A percentile compares a stretch with the other conserved stretches of the same genome.
Conservation (phyloP, 1,140 invertebrate species). For the Trachelipus rathkii region DNA sequence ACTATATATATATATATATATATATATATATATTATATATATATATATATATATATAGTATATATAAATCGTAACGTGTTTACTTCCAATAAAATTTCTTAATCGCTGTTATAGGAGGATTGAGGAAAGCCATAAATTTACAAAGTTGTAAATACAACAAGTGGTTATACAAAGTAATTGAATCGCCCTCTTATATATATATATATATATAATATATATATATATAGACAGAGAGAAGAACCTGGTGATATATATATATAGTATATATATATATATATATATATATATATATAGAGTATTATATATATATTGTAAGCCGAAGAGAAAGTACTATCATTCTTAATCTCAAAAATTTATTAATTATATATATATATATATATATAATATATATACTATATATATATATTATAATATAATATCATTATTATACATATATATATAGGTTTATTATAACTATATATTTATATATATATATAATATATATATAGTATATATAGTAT, state of each 20-base stretch:
- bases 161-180: too few relatives aligned
- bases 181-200: too few relatives aligned
- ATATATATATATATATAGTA: slow-evolving; percentile 21
- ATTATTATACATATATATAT: slow-evolving; percentile 25
- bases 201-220: too few relatives aligned
- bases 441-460: slow-evolving; percentile 12
- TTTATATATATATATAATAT: slow-evolving; percentile 24
- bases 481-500: slow-evolving; percentile 20
- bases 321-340: too few relatives aligned
- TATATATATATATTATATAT: slow-evolving; percentile 26
- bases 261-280: too few relatives aligned
- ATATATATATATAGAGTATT: not conserved
- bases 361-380: slow-evolving; percentile 20
- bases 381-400: slow-evolving; percentile 14
- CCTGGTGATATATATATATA: too few relatives aligned
- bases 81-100: too few relatives aligned
- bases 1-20: not conserved
- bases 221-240: too few relatives aligned
- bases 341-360: too few relatives aligned
- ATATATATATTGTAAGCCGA: slow-evolving; percentile 27
- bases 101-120: too few relatives aligned
- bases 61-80: not conserved
- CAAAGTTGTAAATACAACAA: too few relatives aligned
- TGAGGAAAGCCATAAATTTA: too few relatives aligned
- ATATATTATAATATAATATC: slow-evolving; percentile 27